phyloP scores from a whole-genome alignment of 23 tunicate genomes.

The Halocynthia roretzi region DNA sequence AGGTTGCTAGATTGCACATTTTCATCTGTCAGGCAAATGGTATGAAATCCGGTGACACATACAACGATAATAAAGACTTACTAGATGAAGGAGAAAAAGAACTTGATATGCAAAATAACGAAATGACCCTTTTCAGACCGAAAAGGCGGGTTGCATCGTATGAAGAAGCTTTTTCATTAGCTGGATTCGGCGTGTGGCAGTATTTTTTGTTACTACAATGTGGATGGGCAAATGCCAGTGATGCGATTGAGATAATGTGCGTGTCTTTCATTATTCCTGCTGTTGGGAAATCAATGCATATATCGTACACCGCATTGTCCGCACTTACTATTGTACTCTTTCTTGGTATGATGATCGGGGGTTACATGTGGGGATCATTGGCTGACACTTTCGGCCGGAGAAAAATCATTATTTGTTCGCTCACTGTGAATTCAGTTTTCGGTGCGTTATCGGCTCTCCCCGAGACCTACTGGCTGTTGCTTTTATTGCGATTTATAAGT shows the following conservation, averaged over 20 bases:
- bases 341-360: conserved; percentile 86
- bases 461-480: conserved; percentile 18
- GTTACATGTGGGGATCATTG: conserved; percentile 81
- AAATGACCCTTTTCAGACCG: too few relatives aligned
- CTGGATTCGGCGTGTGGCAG: conserved; percentile 78
- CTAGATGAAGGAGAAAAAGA: too few relatives aligned
- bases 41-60: too few relatives aligned
- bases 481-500: conserved; percentile 58
- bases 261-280: conserved; percentile 58
- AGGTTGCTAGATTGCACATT: too few relatives aligned
- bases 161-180: conserved; percentile 48
- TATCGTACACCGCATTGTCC: conserved; percentile 30
- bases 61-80: too few relatives aligned
- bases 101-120: too few relatives aligned
- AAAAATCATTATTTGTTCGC: conserved; percentile 45
- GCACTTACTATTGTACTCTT: conserved; percentile 55
- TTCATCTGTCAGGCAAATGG: too few relatives aligned
- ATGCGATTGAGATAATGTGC: conserved; percentile 90
- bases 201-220: conserved; percentile 48
- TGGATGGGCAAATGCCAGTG: conserved; percentile 98
- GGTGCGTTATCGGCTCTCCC: conserved; percentile 56
- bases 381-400: conserved; percentile 71
- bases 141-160: not conserved
- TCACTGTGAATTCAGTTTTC: conserved; percentile 56
- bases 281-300: conserved; percentile 22